These are phyloP conservation scores for Sturnira hondurensis DNA, from an alignment of 2,113 vertebrate genomes.

Conservation along the genomic window DNA sequence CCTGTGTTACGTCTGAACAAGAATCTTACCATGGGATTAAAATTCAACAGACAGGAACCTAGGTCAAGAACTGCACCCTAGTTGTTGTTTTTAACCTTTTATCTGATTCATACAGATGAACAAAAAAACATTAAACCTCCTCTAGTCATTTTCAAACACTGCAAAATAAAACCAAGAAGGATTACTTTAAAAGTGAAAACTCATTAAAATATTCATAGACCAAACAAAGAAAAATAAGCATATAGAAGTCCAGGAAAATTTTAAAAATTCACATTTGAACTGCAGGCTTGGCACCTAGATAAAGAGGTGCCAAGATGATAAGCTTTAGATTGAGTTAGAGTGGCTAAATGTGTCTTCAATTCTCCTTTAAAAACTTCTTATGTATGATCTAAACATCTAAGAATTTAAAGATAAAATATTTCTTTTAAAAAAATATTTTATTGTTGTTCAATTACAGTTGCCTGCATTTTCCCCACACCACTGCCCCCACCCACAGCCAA, in stretches of 20 bases:
- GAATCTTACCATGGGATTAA: constrained; percentile 59
- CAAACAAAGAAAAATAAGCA: constrained; percentile 50
- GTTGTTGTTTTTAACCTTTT: constrained; percentile 60
- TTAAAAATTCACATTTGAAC: constrained; percentile 5
- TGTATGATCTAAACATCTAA: background rate
- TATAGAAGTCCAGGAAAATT: constrained; percentile 2
- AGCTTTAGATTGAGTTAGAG: background rate
- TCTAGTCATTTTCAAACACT: constrained; percentile 38
- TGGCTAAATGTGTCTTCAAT: background rate
- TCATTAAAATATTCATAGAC: constrained; percentile 58
- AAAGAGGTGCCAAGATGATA: too few relatives aligned
- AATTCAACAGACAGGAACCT: constrained; percentile 55
- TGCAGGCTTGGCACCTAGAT: background rate
- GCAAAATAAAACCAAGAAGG: background rate
- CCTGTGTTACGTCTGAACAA: constrained; percentile 56
- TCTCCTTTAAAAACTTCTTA: background rate
- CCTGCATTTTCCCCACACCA: too few relatives aligned
- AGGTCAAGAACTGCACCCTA: constrained; percentile 33
- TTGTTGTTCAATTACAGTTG: too few relatives aligned
- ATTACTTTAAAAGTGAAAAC: constrained; percentile 48
- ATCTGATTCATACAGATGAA: constrained; percentile 55
- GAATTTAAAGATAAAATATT: background rate
- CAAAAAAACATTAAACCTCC: constrained; percentile 42
- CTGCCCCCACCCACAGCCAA: too few relatives aligned
- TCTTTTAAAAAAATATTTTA: too few relatives aligned